These are phyloP conservation scores for Drosophila erecta DNA, from an alignment of 1,140 invertebrate species.

Conservation along the genomic window DNA sequence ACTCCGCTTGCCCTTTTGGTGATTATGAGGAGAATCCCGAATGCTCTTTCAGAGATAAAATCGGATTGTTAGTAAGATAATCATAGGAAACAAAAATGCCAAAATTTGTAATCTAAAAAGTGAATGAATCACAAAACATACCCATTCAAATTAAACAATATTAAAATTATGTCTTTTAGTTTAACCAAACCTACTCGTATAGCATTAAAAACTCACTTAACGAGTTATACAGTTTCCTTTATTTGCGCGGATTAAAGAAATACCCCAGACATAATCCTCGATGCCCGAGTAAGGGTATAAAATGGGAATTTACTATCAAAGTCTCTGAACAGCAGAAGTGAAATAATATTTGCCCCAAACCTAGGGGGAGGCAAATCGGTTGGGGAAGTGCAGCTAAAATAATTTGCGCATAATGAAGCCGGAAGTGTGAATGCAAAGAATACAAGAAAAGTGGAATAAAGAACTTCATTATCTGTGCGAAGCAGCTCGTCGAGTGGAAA, in stretches of 20 bases:
- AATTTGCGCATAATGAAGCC: slow-evolving; percentile 81
- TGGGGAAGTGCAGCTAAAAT: slow-evolving; percentile 76
- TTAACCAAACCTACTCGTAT: too few relatives aligned
- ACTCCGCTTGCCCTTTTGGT: background rate
- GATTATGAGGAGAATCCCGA: background rate
- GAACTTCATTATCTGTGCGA: slow-evolving; percentile 72
- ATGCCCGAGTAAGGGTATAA: slow-evolving; percentile 1
- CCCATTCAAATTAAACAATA: too few relatives aligned
- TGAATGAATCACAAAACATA: background rate
- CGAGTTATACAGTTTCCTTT: too few relatives aligned
- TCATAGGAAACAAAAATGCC: background rate
- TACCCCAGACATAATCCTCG: background rate
- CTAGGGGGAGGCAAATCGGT: slow-evolving; percentile 8
- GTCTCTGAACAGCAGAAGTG: slow-evolving; percentile 23
- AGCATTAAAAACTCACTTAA: too few relatives aligned
- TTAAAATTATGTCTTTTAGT: too few relatives aligned
- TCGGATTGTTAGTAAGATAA: background rate
- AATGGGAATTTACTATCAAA: slow-evolving; percentile 42
- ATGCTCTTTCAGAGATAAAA: slow-evolving; percentile 2
- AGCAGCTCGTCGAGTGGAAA: slow-evolving; percentile 34
- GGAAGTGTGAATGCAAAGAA: slow-evolving; percentile 78
- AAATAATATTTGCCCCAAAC: slow-evolving; percentile 53
- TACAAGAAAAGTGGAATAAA: slow-evolving; percentile 67
- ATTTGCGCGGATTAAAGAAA: background rate
- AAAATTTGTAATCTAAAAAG: background rate